These are phyloP conservation scores for Calliopum simillimum DNA, from an alignment of 2,888 invertebrate species.

Conservation along the genomic window DNA sequence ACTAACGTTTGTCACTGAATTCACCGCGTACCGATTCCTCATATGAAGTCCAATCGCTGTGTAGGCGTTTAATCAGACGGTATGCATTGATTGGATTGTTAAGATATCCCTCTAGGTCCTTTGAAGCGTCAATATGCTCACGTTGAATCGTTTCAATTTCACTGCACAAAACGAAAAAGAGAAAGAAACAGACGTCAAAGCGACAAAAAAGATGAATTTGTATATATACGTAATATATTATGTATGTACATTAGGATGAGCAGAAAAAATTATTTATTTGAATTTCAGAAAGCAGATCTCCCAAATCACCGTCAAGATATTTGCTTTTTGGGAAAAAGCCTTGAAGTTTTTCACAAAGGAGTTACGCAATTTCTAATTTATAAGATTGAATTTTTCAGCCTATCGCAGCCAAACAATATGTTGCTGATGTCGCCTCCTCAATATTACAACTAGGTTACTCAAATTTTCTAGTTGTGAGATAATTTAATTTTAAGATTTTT, in stretches of 20 bases:
- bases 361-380: too few relatives aligned
- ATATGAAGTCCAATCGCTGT: slow-evolving; percentile 88
- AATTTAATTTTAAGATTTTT: too few relatives aligned
- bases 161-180: slow-evolving; percentile 46
- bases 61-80: slow-evolving; percentile 91
- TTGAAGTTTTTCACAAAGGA: too few relatives aligned
- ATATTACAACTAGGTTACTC: too few relatives aligned
- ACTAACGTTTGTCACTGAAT: slow-evolving; percentile 69
- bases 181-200: neutral
- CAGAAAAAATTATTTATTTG: too few relatives aligned
- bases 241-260: slow-evolving; percentile 1
- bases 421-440: too few relatives aligned
- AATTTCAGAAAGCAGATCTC: too few relatives aligned
- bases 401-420: too few relatives aligned
- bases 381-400: too few relatives aligned
- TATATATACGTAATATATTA: neutral
- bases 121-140: slow-evolving; percentile 81
- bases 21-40: slow-evolving; percentile 79
- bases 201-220: neutral
- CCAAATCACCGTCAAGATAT: too few relatives aligned
- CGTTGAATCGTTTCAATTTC: slow-evolving; percentile 75
- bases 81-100: slow-evolving; percentile 96
- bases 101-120: slow-evolving; percentile 83
- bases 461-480: too few relatives aligned
- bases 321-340: too few relatives aligned